A percentile compares a stretch with the other conserved stretches of the same genome.
Conservation (phyloP, 2,888 invertebrate genomes). For the Cetonia aurata region DNA sequence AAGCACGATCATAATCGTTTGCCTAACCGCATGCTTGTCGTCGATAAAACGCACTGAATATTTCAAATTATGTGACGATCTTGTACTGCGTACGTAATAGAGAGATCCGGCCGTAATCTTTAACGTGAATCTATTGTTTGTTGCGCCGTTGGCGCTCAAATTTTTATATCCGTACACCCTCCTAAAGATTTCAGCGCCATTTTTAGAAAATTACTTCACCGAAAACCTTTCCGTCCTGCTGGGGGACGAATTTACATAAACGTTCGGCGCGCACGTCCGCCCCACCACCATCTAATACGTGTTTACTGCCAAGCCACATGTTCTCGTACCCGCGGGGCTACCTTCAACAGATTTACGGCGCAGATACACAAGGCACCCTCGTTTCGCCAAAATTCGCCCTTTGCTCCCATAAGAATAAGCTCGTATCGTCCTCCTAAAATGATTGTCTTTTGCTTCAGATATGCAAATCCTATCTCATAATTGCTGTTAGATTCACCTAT, state of each 20-base stretch:
- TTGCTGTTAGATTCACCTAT: background rate
- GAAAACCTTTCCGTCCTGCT: conserved; percentile 10
- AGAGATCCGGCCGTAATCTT: too few species aligned
- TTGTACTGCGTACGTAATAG: too few species aligned
- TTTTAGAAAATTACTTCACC: conserved; percentile 4
- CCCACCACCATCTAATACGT: conserved; percentile 16
- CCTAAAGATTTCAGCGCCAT: background rate
- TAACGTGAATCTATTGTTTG: too few species aligned
- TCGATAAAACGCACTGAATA: too few species aligned
- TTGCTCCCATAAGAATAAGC: background rate
- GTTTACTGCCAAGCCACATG: conserved; percentile 26
- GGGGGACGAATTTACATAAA: conserved; percentile 23
- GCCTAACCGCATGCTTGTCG: too few species aligned
- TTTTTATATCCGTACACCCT: background rate
- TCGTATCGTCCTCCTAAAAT: conserved; percentile 5
- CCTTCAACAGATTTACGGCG: conserved; percentile 16
- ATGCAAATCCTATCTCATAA: background rate
- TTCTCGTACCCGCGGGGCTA: conserved; percentile 18
- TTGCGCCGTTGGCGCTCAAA: too few species aligned
- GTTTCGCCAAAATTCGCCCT: background rate
- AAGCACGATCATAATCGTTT: too few species aligned
- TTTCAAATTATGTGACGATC: too few species aligned
- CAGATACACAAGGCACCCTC: conserved; percentile 18
- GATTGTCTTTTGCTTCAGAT: background rate
- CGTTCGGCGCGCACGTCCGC: background rate